Percentiles rank a stretch among this genome's conserved stretches.
Evolutionary conservation across 2,113 vertebrate genomes (phyloP).

Genomic region (Peromyscus polionotus): DNA sequence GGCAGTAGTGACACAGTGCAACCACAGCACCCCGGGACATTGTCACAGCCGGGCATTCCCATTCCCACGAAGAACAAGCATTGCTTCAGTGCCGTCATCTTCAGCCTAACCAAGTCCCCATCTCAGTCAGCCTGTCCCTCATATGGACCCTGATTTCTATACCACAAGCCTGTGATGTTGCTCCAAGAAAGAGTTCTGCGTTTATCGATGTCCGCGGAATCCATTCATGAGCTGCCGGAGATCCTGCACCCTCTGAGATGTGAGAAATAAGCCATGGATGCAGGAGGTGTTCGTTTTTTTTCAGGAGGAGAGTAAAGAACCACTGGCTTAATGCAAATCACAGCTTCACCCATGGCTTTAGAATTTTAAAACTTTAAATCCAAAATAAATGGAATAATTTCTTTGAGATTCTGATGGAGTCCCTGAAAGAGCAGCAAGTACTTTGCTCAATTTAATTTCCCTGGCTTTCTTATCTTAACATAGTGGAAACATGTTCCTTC

Average conservation of each 20-base stretch:
- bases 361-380: constrained; percentile 59
- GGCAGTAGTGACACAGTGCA: not conserved
- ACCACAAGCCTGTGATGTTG: constrained; percentile 37
- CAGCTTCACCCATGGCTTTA: constrained; percentile 49
- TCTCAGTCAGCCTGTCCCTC: constrained; percentile 49
- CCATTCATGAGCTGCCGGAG: not conserved
- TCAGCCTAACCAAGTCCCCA: not conserved
- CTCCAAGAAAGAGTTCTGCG: constrained; percentile 22
- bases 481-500: not conserved
- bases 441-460: constrained; percentile 59
- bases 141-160: not conserved
- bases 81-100: constrained; percentile 40
- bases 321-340: constrained; percentile 47
- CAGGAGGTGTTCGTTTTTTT: not conserved
- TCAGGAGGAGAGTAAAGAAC: constrained; percentile 3
- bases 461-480: not conserved
- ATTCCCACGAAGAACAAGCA: not conserved
- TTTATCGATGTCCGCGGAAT: constrained; percentile 35
- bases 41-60: not conserved
- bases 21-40: not conserved
- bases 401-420: constrained; percentile 24
- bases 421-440: not conserved
- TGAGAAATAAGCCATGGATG: not conserved
- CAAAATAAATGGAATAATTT: constrained; percentile 46
- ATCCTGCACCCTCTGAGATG: constrained; percentile 5